Base-by-base conservation (phyloP, 2,797 vertebrate genomes). In the Huso huso region DNA sequence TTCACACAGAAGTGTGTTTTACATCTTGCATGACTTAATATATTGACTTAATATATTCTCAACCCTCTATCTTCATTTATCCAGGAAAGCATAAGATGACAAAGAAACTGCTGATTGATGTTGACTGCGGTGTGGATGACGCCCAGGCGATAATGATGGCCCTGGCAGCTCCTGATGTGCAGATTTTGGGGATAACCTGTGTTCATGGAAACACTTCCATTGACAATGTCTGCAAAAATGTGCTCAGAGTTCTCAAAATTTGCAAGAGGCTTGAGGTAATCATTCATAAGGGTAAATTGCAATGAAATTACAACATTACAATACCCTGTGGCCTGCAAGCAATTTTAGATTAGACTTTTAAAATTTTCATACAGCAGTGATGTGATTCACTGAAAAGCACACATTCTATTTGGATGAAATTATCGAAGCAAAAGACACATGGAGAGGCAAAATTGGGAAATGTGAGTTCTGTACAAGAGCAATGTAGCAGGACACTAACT, bases 141-240 rank as follows among this genome's bases (percentile, higher is more conserved):
- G 89, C 88, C 48, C 88, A 90, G 72, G 88, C 87, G 62, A 76
- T 91, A 67, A 89, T 91, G 88, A 52, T 91, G 67, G 88, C 83
- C 3, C 71, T 92, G 68, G 84, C 81, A 0, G 76, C 67, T 49
- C 84, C 86, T 0, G 66, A 65, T 0, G 84, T 87, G 65, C 49
- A 86, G 71, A 61, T 92, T 8, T 75, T 92, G 67, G 89, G 83
- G n/a, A 69, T 92, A 75, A 88, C 87, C 23, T 91, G 89, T 10
- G 85, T 87, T 64, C 76, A 83, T 0, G 89, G 90, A 49, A 92
- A 92, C 80, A 87, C 86, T 13, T 11, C 64, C 0, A 66, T 90
- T 66, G 86, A 91, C 18, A 90, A 91, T 0, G 88, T 91, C 70
- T 90, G 87, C 67, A 87, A 75, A 71, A 92, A 92, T 67, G 69